Percentiles rank a stretch among this genome's conserved stretches.
phyloP scores from a whole-genome alignment of 2,888 invertebrate genomes.

The Orthonychiurus folsomi region DNA sequence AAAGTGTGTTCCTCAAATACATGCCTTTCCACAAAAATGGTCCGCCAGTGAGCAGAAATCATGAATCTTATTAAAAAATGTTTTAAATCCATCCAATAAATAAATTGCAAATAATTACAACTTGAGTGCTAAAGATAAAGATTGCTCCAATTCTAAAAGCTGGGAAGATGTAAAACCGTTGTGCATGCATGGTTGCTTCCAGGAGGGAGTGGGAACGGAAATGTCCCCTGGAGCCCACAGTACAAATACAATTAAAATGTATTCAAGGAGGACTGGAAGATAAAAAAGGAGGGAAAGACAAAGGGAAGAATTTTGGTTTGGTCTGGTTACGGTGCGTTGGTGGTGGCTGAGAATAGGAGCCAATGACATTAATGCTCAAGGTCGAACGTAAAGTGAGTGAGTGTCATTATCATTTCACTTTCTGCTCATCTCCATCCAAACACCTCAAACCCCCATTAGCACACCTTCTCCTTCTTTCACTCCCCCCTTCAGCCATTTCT shows the following conservation, averaged over 20 bases:
- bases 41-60: no score
- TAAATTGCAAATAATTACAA: no score
- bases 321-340: neutral
- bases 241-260: neutral
- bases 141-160: no score
- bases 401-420: slow-evolving; percentile 1
- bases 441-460: neutral
- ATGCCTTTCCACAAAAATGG: no score
- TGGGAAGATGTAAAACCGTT: no score
- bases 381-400: neutral
- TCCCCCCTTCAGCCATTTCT: neutral
- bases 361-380: neutral
- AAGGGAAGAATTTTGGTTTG: neutral
- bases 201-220: no score
- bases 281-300: neutral
- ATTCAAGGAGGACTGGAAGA: neutral
- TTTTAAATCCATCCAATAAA: no score
- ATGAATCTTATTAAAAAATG: no score
- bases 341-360: neutral
- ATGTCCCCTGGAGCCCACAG: no score
- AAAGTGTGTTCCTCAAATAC: no score
- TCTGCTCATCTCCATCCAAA: neutral
- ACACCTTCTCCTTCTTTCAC: neutral
- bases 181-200: no score
- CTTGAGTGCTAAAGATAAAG: no score